phyloP scores from a whole-genome alignment of 2,888 invertebrate genomes.

The Galerucella calmariensis region DNA sequence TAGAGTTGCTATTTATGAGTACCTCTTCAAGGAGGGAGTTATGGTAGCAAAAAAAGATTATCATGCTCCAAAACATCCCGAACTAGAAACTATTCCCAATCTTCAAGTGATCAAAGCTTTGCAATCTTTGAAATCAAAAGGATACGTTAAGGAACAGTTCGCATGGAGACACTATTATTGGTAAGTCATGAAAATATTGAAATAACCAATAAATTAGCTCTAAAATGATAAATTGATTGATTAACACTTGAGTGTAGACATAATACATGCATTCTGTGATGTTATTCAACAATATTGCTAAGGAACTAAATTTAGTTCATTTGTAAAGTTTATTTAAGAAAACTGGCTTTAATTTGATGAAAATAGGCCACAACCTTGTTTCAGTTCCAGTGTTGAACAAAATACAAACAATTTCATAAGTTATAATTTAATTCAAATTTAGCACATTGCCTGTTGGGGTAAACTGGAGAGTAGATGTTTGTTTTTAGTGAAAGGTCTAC shows the following conservation, averaged over 20 bases:
- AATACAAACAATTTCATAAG: too few species aligned
- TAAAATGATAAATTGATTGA: too few species aligned
- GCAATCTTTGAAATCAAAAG: conserved; percentile 95
- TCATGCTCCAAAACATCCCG: conserved; percentile 97
- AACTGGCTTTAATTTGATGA: too few species aligned
- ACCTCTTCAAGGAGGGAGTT: conserved; percentile 98
- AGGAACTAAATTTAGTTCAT: too few species aligned
- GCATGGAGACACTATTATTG: conserved; percentile 99
- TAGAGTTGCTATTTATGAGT: conserved; percentile 95
- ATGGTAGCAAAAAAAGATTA: conserved; percentile 99
- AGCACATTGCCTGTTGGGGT: too few species aligned
- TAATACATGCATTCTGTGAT: background rate
- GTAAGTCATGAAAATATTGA: conserved; percentile 65
- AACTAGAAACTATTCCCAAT: conserved; percentile 94
- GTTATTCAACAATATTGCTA: background rate
- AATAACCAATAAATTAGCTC: background rate
- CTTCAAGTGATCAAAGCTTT: conserved; percentile 98
- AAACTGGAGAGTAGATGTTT: too few species aligned
- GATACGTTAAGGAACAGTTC: conserved; percentile 99
- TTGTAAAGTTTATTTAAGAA: too few species aligned
- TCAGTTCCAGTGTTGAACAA: too few species aligned
- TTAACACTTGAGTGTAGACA: too few species aligned
- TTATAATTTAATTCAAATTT: too few species aligned
- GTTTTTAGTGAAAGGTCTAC: too few species aligned
- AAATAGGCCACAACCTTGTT: too few species aligned